phyloP scores from a whole-genome alignment of 2,888 invertebrate species.

The Allygus modestus region DNA sequence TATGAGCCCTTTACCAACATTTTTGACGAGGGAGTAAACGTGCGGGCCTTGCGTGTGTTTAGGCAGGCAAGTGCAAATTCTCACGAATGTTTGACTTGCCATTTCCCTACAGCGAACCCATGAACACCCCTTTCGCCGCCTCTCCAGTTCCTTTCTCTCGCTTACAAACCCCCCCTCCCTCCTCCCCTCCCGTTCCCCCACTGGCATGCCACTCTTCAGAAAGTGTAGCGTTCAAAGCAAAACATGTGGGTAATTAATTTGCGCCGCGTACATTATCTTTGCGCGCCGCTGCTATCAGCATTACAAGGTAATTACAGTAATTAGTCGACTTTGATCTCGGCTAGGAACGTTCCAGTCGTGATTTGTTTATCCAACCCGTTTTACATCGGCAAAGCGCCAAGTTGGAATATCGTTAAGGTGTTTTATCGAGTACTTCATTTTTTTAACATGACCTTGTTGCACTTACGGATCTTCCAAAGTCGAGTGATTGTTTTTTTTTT shows the following conservation, averaged over 20 bases:
- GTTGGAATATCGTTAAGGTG: background rate
- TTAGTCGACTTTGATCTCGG: slow-evolving; percentile 39
- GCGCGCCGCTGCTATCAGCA: slow-evolving; percentile 14
- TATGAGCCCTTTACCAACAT: too few species aligned
- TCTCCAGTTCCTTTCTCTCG: background rate
- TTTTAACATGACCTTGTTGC: background rate
- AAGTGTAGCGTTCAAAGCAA: slow-evolving; percentile 53
- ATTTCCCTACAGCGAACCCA: background rate
- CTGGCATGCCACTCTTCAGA: background rate
- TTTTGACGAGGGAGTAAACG: too few species aligned
- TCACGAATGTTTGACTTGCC: background rate
- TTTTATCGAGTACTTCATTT: background rate
- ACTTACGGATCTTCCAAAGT: background rate
- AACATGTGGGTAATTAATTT: slow-evolving; percentile 55
- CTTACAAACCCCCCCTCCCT: background rate
- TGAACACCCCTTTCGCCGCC: background rate
- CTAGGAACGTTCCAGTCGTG: background rate
- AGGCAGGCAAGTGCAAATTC: background rate
- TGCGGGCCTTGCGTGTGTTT: background rate
- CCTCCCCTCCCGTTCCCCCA: background rate
- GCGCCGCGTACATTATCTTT: slow-evolving; percentile 43
- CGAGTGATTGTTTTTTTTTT: too few species aligned
- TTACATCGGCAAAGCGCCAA: background rate
- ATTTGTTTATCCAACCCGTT: slow-evolving; percentile 23
- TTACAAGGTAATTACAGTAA: slow-evolving; percentile 46